A percentile compares a stretch with the other conserved stretches of the same genome.
Conservation (phyloP, 1,140 invertebrate species). For the Eriosoma lanigerum region DNA sequence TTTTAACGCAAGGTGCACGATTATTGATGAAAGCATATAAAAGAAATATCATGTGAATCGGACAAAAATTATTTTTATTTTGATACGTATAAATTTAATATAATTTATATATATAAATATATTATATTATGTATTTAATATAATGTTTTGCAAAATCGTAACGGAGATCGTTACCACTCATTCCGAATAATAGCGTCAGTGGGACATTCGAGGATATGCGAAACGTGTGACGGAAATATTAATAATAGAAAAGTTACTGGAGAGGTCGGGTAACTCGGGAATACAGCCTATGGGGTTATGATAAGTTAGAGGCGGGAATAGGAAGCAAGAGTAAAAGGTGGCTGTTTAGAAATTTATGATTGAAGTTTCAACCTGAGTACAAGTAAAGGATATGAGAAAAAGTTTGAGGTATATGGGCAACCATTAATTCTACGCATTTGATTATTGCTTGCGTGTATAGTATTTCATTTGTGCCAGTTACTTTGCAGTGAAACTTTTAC, state of each 20-base stretch:
- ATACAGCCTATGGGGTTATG: background rate
- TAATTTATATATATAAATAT: too few relatives aligned
- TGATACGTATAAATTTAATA: too few relatives aligned
- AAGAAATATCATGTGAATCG: too few relatives aligned
- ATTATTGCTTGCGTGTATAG: slow-evolving; percentile 17
- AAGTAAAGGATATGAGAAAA: slow-evolving; percentile 45
- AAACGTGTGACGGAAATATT: slow-evolving; percentile 35
- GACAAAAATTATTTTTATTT: too few relatives aligned
- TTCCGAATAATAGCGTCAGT: background rate
- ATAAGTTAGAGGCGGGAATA: too few relatives aligned
- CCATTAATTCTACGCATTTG: slow-evolving; percentile 44
- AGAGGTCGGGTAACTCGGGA: background rate
- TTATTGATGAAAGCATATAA: too few relatives aligned
- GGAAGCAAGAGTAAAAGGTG: background rate
- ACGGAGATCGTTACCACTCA: too few relatives aligned
- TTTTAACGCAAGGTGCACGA: too few relatives aligned
- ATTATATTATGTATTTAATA: too few relatives aligned
- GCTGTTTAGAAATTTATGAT: slow-evolving; percentile 43
- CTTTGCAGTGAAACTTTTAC: slow-evolving; percentile 18
- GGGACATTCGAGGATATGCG: background rate
- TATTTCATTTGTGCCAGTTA: slow-evolving; percentile 17
- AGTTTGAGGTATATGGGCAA: slow-evolving; percentile 29
- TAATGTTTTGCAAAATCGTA: too few relatives aligned
- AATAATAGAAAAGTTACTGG: slow-evolving; percentile 36
- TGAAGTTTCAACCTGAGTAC: slow-evolving; percentile 18